phyloP scores from a whole-genome alignment of 1,140 invertebrate genomes.

The Asobara japonica region DNA sequence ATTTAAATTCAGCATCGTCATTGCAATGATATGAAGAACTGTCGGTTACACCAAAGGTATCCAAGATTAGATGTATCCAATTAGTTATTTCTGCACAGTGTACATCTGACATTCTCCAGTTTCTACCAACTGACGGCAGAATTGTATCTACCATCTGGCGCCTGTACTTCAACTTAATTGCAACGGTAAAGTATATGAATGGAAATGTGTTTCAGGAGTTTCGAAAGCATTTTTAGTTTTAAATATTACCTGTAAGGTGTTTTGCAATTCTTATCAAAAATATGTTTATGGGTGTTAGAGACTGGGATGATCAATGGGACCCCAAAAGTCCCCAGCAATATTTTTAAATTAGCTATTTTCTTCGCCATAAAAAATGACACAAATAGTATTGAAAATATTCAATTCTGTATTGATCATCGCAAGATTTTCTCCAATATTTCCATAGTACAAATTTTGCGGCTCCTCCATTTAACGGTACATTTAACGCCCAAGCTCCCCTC shows the following conservation, averaged over 20 bases:
- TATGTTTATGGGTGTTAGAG: no score
- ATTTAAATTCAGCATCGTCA: background rate
- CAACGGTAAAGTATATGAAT: background rate
- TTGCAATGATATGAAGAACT: background rate
- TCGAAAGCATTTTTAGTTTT: no score
- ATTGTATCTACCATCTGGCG: background rate
- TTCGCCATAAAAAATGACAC: no score
- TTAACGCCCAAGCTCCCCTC: background rate
- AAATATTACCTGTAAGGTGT: no score
- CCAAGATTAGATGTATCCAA: background rate
- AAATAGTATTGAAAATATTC: no score
- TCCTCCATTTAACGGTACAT: background rate
- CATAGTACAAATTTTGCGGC: background rate
- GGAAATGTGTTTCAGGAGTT: background rate
- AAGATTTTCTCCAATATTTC: background rate
- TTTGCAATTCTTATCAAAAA: no score
- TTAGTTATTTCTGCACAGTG: constrained; percentile 7
- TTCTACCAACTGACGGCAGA: background rate
- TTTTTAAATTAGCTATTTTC: no score
- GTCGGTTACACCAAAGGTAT: background rate
- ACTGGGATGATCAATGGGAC: no score
- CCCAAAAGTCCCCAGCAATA: no score
- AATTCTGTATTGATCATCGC: background rate
- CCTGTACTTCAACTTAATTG: background rate
- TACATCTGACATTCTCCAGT: background rate